Conservation (phyloP, 1,140 invertebrate genomes). For the Intoshia linei region DNA sequence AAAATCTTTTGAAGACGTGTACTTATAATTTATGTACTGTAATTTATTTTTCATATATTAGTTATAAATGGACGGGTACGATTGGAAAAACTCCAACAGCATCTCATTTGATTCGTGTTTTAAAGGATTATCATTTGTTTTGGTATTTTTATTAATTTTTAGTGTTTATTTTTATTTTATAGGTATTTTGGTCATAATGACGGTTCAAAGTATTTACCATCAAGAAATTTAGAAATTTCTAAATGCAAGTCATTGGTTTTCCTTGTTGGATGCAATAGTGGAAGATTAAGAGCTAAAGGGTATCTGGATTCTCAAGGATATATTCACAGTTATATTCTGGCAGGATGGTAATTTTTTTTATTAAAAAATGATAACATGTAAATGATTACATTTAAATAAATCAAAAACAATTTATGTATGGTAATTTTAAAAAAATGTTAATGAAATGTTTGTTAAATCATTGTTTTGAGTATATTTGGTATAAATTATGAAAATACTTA, state of each 20-base stretch:
- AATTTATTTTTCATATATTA: neutral
- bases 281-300: slow-evolving; percentile 27
- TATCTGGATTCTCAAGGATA: slow-evolving; percentile 30
- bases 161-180: slow-evolving; percentile 1
- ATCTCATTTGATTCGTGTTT: too few species aligned
- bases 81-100: too few species aligned
- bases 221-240: slow-evolving; percentile 27
- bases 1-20: slow-evolving; percentile 25
- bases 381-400: too few species aligned
- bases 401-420: neutral
- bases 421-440: neutral
- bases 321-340: slow-evolving; percentile 34
- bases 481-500: neutral
- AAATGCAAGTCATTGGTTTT: slow-evolving; percentile 29
- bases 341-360: slow-evolving; percentile 27
- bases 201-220: slow-evolving; percentile 32
- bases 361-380: slow-evolving; percentile 4
- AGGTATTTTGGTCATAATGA: slow-evolving; percentile 41
- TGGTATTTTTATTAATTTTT: neutral
- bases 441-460: neutral
- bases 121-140: neutral
- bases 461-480: neutral
- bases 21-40: neutral
- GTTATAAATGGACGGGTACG: slow-evolving; percentile 1
- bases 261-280: slow-evolving; percentile 41